Evolutionary conservation across 1,140 invertebrate species (phyloP).

Genomic region (Polypedilum vanderplanki): DNA sequence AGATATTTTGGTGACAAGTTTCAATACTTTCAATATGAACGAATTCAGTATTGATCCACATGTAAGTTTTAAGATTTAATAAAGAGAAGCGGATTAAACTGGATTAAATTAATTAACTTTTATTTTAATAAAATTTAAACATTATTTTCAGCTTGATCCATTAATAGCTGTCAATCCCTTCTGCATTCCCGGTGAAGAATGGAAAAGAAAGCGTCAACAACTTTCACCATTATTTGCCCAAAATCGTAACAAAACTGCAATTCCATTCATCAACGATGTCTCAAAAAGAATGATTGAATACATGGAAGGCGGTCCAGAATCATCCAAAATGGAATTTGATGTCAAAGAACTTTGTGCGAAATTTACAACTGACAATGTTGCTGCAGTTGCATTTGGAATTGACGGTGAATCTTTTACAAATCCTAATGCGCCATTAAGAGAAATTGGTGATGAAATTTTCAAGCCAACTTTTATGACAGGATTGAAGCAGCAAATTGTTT

Average conservation of each 20-base stretch:
- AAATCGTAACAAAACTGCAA: background rate
- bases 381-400: conserved; percentile 34
- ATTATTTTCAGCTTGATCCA: background rate
- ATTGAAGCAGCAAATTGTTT: background rate
- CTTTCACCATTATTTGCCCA: background rate
- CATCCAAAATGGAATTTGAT: background rate
- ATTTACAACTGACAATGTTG: conserved; percentile 35
- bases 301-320: background rate
- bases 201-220: background rate
- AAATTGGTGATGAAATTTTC: conserved; percentile 16
- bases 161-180: background rate
- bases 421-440: background rate
- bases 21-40: background rate
- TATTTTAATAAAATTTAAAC: too few species aligned
- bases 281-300: conserved; percentile 1
- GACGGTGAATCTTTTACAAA: conserved; percentile 33
- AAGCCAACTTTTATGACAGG: background rate
- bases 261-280: background rate
- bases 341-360: conserved; percentile 28
- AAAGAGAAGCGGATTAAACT: too few species aligned
- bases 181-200: background rate
- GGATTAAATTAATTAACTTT: too few species aligned
- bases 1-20: conserved; percentile 5
- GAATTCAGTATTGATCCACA: conserved; percentile 1
- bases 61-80: background rate